A percentile compares a stretch with the other conserved stretches of the same genome.
Evolutionary conservation across 1,140 invertebrate genomes (phyloP).

Genomic region (Tyrophagus putrescentiae): DNA sequence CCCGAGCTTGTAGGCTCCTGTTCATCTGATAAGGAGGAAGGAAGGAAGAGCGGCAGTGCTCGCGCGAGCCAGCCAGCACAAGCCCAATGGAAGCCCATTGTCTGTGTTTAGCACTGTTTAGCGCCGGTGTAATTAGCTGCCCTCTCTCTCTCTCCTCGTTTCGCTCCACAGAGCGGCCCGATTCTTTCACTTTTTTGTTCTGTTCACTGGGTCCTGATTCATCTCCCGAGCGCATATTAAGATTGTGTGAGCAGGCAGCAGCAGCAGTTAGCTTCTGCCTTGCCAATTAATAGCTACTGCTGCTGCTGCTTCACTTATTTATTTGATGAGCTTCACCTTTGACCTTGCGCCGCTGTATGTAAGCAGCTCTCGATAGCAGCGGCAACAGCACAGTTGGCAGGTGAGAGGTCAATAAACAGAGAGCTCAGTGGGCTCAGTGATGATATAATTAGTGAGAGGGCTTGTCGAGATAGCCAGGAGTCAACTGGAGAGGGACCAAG

Average conservation of each 20-base stretch:
- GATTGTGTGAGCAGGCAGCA: no score
- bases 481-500: no score
- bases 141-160: no score
- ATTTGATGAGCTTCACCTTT: constrained; percentile 14
- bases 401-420: constrained; percentile 15
- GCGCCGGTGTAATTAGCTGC: constrained; percentile 10
- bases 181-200: neutral
- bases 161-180: no score
- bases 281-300: constrained; percentile 9
- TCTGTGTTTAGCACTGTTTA: no score
- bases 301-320: constrained; percentile 2
- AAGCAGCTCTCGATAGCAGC: neutral
- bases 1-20: no score
- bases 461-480: constrained; percentile 14
- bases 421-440: no score
- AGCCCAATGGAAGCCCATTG: no score
- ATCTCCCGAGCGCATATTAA: no score
- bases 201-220: neutral
- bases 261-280: no score
- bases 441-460: constrained; percentile 10
- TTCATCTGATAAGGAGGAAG: no score
- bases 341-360: neutral
- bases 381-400: neutral
- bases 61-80: neutral
- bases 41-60: no score